Evolutionary conservation across 2,113 vertebrate species (phyloP).

Genomic region (Platichthys stellatus): DNA sequence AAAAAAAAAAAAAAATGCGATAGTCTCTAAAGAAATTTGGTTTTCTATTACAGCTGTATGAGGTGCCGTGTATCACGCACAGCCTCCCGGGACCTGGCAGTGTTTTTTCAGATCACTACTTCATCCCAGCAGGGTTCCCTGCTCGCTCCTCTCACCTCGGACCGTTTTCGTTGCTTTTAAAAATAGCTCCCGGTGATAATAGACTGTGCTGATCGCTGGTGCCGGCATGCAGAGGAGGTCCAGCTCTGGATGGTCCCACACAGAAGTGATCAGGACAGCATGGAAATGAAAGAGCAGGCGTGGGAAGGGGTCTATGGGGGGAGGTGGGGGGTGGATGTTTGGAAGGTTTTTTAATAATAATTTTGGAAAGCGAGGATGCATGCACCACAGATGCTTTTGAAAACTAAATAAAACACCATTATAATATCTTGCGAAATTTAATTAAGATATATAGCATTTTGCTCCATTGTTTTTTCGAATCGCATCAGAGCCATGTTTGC

Average conservation of each 20-base stretch:
- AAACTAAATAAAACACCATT: neutral
- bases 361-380: neutral
- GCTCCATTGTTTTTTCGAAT: neutral
- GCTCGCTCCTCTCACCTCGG: constrained; percentile 49
- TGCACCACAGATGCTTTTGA: neutral
- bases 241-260: constrained; percentile 19
- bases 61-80: constrained; percentile 33
- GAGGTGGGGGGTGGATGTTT: neutral
- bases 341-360: neutral
- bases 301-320: too few species aligned
- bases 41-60: constrained; percentile 55
- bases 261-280: neutral
- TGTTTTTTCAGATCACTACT: constrained; percentile 61
- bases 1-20: constrained; percentile 35
- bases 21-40: constrained; percentile 48
- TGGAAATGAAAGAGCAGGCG: constrained; percentile 16
- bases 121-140: constrained; percentile 61
- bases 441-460: neutral
- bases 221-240: constrained; percentile 26
- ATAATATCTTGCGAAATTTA: neutral
- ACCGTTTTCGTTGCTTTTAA: constrained; percentile 47
- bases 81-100: constrained; percentile 58
- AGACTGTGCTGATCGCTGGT: constrained; percentile 8
- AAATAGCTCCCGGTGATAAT: constrained; percentile 57
- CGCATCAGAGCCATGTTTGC: neutral